phyloP scores from a whole-genome alignment of 2,797 vertebrate genomes.

The Crocidura indochinensis region DNA sequence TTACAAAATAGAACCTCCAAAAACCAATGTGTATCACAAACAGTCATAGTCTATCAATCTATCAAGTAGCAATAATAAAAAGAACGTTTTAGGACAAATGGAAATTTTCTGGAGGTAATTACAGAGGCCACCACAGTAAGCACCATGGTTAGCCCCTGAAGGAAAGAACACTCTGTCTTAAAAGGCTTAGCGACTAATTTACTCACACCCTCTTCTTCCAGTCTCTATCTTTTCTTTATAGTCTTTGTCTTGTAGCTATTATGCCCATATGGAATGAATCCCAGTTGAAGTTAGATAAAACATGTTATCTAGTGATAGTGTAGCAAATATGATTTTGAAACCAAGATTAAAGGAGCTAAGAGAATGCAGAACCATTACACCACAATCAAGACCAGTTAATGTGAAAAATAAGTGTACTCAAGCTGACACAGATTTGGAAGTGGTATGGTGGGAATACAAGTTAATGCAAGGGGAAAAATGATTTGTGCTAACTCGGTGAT shows the following conservation, averaged over 20 bases:
- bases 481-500: background rate
- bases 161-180: background rate
- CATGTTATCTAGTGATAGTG: background rate
- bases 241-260: background rate
- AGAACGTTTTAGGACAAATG: background rate
- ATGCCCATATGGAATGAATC: background rate
- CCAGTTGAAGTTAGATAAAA: background rate
- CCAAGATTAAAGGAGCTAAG: background rate
- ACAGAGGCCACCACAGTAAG: background rate
- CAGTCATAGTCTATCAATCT: background rate
- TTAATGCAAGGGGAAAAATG: background rate
- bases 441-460: background rate
- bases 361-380: background rate
- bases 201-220: background rate
- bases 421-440: background rate
- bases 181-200: background rate
- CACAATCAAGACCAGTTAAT: background rate
- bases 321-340: background rate
- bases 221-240: background rate
- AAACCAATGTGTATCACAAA: background rate
- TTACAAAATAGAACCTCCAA: background rate
- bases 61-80: background rate
- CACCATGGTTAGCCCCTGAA: background rate
- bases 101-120: background rate
- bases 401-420: background rate